Evolutionary conservation across 2,797 vertebrate species (phyloP).

Genomic region (Enteromius fasciolatus): DNA sequence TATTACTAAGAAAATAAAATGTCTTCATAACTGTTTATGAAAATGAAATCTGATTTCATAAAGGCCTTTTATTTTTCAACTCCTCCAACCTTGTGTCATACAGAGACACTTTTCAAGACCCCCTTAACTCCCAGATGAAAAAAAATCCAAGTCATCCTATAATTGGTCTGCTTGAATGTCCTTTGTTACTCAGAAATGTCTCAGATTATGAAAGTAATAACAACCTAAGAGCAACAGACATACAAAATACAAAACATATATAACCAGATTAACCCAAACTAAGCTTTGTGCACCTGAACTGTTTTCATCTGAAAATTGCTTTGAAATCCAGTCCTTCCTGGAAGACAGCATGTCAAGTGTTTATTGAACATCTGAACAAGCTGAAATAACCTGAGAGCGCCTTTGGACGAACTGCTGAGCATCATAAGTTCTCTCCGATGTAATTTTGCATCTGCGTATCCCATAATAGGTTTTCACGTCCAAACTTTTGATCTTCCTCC

Average conservation of each 20-base stretch:
- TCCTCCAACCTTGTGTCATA: not conserved
- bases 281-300: not conserved
- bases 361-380: slow-evolving; percentile 2
- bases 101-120: not conserved
- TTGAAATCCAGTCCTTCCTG: not conserved
- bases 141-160: not conserved
- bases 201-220: not conserved
- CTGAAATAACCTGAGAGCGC: slow-evolving; percentile 8
- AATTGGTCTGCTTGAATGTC: not conserved
- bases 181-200: not conserved
- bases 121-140: not conserved
- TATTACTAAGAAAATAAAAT: not conserved
- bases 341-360: slow-evolving; percentile 11
- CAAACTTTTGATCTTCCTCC: slow-evolving; percentile 21
- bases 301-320: slow-evolving; percentile 3
- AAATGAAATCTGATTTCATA: not conserved
- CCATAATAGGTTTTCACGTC: not conserved
- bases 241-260: not conserved
- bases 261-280: not conserved
- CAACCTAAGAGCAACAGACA: not conserved
- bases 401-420: not conserved
- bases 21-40: not conserved
- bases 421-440: not conserved
- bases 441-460: not conserved
- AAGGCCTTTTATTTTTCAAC: not conserved